phyloP scores from a whole-genome alignment of 2,888 invertebrate genomes.

The Cataglyphis livida region DNA sequence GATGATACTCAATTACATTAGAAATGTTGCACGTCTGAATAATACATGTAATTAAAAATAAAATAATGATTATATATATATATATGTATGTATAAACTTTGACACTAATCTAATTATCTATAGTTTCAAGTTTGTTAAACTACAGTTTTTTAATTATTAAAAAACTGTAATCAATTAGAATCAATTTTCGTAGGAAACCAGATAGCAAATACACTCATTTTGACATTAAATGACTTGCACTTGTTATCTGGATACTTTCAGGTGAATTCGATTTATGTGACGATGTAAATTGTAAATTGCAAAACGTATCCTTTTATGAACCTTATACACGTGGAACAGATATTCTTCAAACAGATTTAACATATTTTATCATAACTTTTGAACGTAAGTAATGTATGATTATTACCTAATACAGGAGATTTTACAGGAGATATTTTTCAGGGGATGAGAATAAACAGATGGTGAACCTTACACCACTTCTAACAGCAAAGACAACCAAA shows the following conservation, averaged over 20 bases:
- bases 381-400: constrained; percentile 74
- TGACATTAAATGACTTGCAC: not conserved
- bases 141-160: not conserved
- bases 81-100: not conserved
- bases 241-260: constrained; percentile 57
- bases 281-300: constrained; percentile 74
- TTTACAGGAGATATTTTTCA: constrained; percentile 24
- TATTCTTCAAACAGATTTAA: constrained; percentile 73
- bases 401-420: not conserved
- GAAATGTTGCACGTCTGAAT: constrained; percentile 66
- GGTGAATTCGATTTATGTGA: constrained; percentile 81
- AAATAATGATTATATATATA: not conserved
- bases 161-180: not conserved
- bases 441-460: constrained; percentile 60
- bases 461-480: constrained; percentile 53
- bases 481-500: constrained; percentile 56
- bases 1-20: constrained; percentile 83
- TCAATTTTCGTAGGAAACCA: not conserved
- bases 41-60: not conserved
- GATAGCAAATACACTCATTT: not conserved
- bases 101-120: not conserved
- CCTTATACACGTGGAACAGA: constrained; percentile 74
- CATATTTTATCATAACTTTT: constrained; percentile 77
- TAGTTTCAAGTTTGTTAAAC: not conserved
- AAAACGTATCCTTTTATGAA: constrained; percentile 71